Evolutionary conservation across 2,797 vertebrate genomes (phyloP).

Genomic region (Morus bassanus): DNA sequence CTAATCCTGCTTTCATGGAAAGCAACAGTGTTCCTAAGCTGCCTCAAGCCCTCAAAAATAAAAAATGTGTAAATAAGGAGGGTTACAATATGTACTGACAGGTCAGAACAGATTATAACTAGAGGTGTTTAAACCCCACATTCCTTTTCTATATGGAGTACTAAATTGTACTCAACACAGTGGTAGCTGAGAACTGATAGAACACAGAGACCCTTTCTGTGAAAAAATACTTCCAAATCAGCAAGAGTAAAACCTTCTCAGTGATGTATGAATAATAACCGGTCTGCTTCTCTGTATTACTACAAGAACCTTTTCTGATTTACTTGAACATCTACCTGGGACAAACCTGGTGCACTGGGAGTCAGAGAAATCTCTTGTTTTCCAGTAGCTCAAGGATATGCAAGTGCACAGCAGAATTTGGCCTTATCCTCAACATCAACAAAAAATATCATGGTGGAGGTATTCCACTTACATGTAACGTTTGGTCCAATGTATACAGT

Average conservation of each 20-base stretch:
- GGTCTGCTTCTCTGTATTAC: background rate
- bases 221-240: background rate
- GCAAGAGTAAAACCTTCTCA: background rate
- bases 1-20: background rate
- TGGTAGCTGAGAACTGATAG: background rate
- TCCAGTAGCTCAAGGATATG: background rate
- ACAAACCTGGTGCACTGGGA: background rate
- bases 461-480: background rate
- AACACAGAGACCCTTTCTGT: background rate
- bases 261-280: background rate
- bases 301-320: background rate
- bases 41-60: background rate
- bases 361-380: background rate
- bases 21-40: background rate
- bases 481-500: background rate
- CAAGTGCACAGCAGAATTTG: background rate
- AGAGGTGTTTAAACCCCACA: background rate
- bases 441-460: background rate
- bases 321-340: background rate
- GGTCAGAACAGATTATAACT: background rate
- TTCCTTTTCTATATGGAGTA: background rate
- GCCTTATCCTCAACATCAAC: background rate
- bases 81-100: background rate
- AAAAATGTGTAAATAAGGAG: background rate
- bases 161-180: background rate